Evolutionary conservation across 1,140 invertebrate genomes (phyloP).

Genomic region (Bombyx mandarina): DNA sequence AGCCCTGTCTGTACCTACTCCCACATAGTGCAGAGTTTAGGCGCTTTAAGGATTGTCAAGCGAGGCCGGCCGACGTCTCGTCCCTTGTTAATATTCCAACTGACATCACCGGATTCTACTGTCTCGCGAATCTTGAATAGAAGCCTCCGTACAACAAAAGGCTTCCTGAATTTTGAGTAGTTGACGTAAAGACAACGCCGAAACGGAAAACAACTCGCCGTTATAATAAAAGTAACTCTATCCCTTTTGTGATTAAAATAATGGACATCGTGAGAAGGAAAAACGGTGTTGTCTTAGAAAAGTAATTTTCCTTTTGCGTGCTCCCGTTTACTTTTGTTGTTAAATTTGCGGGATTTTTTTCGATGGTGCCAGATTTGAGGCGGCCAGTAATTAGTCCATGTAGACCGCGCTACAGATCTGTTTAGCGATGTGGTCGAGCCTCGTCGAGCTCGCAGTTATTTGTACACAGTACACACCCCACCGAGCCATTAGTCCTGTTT

Average conservation of each 20-base stretch:
- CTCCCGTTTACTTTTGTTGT: constrained; percentile 1
- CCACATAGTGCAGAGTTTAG: constrained; percentile 13
- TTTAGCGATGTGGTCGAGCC: constrained; percentile 16
- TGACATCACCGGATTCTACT: constrained; percentile 28
- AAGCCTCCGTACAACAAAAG: constrained; percentile 26
- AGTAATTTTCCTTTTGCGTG: constrained; percentile 16
- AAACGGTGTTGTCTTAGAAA: constrained; percentile 8
- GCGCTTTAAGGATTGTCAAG: constrained; percentile 29
- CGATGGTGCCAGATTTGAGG: background rate
- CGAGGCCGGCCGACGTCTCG: constrained; percentile 19
- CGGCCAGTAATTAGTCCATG: constrained; percentile 21
- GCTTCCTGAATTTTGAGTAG: constrained; percentile 28
- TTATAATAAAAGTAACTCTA: constrained; percentile 24
- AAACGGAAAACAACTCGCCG: constrained; percentile 15
- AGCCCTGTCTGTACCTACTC: constrained; percentile 1
- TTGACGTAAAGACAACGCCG: constrained; percentile 23
- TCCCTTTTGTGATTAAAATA: constrained; percentile 24
- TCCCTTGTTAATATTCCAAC: constrained; percentile 39
- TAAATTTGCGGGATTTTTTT: background rate
- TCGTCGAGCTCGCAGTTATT: constrained; percentile 14
- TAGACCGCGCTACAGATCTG: constrained; percentile 17
- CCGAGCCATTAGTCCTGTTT: constrained; percentile 15
- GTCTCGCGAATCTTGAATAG: constrained; percentile 36
- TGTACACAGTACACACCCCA: constrained; percentile 6
- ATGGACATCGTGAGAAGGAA: constrained; percentile 6